These are phyloP conservation scores for Formica exsecta DNA, from an alignment of 1,140 invertebrate species.

Conservation along the genomic window DNA sequence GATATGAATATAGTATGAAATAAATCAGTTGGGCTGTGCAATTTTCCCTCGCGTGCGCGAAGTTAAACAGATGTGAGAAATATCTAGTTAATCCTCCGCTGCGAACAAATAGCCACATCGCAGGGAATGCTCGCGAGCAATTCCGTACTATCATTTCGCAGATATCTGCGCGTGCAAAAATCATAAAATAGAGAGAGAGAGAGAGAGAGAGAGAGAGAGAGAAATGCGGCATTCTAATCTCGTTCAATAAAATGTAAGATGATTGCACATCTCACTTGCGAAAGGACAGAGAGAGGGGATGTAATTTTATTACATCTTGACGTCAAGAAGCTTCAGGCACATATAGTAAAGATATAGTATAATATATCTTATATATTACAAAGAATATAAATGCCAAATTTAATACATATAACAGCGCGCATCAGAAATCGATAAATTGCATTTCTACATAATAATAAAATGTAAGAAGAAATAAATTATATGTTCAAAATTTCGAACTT, in stretches of 20 bases:
- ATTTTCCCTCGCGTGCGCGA: constrained; percentile 20
- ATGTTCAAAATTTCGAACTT: background rate
- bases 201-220: background rate
- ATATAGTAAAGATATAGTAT: background rate
- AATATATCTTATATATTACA: background rate
- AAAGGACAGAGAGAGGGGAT: constrained; percentile 20
- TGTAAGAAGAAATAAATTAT: background rate
- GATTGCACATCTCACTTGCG: constrained; percentile 23
- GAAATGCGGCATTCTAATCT: constrained; percentile 21
- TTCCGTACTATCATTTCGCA: constrained; percentile 33
- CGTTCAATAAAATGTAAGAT: constrained; percentile 37
- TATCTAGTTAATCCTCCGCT: constrained; percentile 14
- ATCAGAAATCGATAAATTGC: background rate
- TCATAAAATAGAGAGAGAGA: background rate
- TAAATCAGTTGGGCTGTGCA: background rate
- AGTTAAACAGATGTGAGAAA: constrained; percentile 34
- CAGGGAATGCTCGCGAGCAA: constrained; percentile 15
- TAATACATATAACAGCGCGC: background rate
- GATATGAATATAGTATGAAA: background rate
- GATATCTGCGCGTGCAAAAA: constrained; percentile 8
- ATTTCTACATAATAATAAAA: background rate
- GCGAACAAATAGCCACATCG: constrained; percentile 1
- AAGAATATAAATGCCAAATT: constrained; percentile 11
- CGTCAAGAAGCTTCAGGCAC: background rate
- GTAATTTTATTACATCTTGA: constrained; percentile 4